These are phyloP conservation scores for Pseudoips prasinana DNA, from an alignment of 2,888 invertebrate species.

Conservation along the genomic window DNA sequence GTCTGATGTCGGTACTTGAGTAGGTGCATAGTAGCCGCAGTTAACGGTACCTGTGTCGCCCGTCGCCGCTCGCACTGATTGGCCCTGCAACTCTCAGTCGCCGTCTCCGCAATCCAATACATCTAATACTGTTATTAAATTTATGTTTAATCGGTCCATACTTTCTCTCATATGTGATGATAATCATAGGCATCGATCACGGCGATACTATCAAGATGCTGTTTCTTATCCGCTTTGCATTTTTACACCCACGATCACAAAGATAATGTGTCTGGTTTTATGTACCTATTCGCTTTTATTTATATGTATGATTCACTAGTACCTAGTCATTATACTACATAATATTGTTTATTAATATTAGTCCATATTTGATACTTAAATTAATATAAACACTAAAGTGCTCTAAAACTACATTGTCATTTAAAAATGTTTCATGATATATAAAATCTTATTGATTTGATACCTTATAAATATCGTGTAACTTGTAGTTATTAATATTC, in stretches of 20 bases:
- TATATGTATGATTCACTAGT: too few species aligned
- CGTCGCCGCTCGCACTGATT: constrained; percentile 48
- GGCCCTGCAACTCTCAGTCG: constrained; percentile 67
- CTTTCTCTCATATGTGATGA: constrained; percentile 68
- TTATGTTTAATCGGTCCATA: constrained; percentile 63
- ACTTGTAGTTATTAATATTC: too few species aligned
- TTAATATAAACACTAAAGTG: too few species aligned
- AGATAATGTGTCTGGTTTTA: constrained; percentile 26
- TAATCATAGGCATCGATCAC: constrained; percentile 69
- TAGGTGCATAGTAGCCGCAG: constrained; percentile 45
- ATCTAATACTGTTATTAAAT: constrained; percentile 78
- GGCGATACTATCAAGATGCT: constrained; percentile 50
- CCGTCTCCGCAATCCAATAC: constrained; percentile 71
- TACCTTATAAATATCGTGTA: too few species aligned
- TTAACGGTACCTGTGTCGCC: constrained; percentile 60
- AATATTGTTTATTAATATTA: too few species aligned
- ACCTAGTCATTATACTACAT: too few species aligned
- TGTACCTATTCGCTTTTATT: constrained; percentile 2
- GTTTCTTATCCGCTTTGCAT: constrained; percentile 56
- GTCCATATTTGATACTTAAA: too few species aligned
- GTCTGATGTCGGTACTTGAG: constrained; percentile 50
- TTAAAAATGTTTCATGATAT: too few species aligned
- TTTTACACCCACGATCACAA: constrained; percentile 47
- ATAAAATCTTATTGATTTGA: too few species aligned
- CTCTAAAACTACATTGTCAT: too few species aligned